phyloP scores from a whole-genome alignment of 2,888 invertebrate species.

The Ophion costatus region DNA sequence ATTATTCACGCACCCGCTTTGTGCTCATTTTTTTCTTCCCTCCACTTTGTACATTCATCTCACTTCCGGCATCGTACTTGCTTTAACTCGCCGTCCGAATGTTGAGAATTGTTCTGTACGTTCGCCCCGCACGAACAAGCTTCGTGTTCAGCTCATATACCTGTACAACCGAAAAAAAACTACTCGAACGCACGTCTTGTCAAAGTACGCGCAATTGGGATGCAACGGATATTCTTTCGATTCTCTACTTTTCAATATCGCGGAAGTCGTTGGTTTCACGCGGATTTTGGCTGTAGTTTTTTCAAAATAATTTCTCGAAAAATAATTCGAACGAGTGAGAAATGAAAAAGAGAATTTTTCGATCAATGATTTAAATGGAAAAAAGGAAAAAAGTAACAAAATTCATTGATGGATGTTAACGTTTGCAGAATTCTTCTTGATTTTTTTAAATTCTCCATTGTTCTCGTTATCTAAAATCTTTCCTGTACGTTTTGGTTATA shows the following conservation, averaged over 20 bases:
- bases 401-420: neutral
- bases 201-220: neutral
- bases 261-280: neutral
- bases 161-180: too few relatives aligned
- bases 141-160: neutral
- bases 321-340: neutral
- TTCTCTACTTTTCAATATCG: neutral
- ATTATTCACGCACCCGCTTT: constrained; percentile 47
- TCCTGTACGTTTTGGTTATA: too few relatives aligned
- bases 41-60: constrained; percentile 40
- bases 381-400: neutral
- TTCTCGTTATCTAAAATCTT: too few relatives aligned
- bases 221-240: neutral
- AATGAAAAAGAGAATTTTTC: too few relatives aligned
- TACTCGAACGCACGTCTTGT: neutral
- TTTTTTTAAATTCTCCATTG: too few relatives aligned
- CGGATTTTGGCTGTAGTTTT: neutral
- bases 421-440: too few relatives aligned
- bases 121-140: neutral
- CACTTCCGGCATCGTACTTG: constrained; percentile 48
- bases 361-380: too few relatives aligned
- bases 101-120: neutral
- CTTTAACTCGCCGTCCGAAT: neutral
- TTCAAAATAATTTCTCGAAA: neutral
- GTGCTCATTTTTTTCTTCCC: constrained; percentile 27